Conservation (phyloP, 2,113 vertebrate genomes). For the Scopus umbretta region DNA sequence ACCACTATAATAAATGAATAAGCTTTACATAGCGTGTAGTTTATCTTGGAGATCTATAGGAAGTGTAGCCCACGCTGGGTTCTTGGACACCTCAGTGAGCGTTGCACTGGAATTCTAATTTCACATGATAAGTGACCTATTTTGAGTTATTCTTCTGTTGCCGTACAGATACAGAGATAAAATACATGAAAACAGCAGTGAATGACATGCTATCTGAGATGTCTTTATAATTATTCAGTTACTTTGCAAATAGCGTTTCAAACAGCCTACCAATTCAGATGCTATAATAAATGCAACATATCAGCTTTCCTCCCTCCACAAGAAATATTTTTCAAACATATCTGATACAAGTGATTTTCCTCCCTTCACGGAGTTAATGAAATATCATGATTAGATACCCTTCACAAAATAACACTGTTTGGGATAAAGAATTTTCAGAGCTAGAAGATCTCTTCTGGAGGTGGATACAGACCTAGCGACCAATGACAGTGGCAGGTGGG, state of each 20-base stretch:
- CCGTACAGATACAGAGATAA: background rate
- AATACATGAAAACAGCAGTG: background rate
- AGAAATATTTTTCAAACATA: background rate
- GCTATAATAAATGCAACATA: background rate
- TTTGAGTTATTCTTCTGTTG: background rate
- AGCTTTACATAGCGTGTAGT: background rate
- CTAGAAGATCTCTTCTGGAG: background rate
- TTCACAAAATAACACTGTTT: background rate
- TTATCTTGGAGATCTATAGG: background rate
- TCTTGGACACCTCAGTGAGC: background rate
- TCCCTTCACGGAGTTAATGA: background rate
- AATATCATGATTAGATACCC: background rate
- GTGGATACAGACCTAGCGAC: fast-evolving
- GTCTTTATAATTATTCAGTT: background rate
- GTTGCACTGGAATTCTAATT: background rate
- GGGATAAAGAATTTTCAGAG: background rate
- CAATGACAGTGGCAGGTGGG: background rate
- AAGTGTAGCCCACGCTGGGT: background rate
- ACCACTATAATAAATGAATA: background rate
- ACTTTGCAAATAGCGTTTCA: background rate
- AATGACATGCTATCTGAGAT: background rate
- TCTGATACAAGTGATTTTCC: background rate
- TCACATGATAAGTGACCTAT: background rate
- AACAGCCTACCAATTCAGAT: background rate
- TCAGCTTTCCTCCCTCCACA: background rate